Percentiles rank a stretch among this genome's conserved stretches.
phyloP scores from a whole-genome alignment of 2,797 vertebrate genomes.

The Hippocampus kuda region DNA sequence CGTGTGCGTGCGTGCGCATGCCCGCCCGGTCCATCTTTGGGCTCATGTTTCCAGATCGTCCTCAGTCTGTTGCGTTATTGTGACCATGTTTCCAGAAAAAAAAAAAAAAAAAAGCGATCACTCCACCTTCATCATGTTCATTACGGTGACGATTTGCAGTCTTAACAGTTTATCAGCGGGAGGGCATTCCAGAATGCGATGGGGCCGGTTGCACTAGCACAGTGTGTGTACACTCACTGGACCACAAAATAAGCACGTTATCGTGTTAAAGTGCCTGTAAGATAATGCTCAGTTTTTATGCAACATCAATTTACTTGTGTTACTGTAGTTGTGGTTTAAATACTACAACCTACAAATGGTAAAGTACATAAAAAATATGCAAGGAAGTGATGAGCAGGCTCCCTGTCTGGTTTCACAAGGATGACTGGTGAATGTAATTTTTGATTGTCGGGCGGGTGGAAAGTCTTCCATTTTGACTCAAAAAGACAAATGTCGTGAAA shows the following conservation, averaged over 20 bases:
- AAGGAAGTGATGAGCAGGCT: too few species aligned
- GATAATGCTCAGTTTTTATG: background rate
- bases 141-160: background rate
- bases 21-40: background rate
- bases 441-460: too few species aligned
- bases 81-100: background rate
- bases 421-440: too few species aligned
- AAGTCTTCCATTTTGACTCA: too few species aligned
- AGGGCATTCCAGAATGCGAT: background rate
- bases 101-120: background rate
- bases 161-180: background rate
- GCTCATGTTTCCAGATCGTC: slow-evolving; percentile 2
- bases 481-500: too few species aligned
- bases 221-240: background rate
- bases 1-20: background rate
- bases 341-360: too few species aligned
- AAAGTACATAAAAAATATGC: too few species aligned
- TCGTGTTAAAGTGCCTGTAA: background rate
- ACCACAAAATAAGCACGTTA: background rate
- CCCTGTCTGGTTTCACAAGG: too few species aligned
- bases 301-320: too few species aligned
- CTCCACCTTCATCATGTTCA: background rate
- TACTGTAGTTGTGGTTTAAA: too few species aligned
- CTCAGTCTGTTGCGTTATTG: background rate
- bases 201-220: background rate